Conservation (phyloP, 1,140 invertebrate species). For the Drosophila virilis region DNA sequence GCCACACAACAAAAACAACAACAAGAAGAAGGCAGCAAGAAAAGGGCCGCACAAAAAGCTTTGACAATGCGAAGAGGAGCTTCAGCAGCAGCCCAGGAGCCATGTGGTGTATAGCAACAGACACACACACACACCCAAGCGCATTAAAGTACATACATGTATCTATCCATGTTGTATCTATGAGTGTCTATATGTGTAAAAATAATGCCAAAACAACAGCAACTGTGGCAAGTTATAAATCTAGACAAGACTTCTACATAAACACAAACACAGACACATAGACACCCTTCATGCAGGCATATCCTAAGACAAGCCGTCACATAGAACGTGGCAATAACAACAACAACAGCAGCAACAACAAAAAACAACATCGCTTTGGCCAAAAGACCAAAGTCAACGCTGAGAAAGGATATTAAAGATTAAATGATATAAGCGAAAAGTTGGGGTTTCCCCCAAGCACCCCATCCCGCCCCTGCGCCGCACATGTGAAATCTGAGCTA, state of each 20-base stretch:
- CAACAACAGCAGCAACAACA: constrained; percentile 41
- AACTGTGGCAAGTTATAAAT: constrained; percentile 77
- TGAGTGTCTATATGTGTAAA: constrained; percentile 41
- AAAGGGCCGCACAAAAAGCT: constrained; percentile 34
- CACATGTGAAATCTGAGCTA: constrained; percentile 69
- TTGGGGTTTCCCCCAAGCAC: constrained; percentile 37
- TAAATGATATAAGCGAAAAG: constrained; percentile 79
- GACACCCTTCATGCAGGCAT: constrained; percentile 25
- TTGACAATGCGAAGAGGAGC: constrained; percentile 65
- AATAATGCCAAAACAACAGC: constrained; percentile 52
- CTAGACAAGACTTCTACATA: constrained; percentile 62
- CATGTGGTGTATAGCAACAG: constrained; percentile 49
- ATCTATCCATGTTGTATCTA: constrained; percentile 33
- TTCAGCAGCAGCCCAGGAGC: constrained; percentile 54
- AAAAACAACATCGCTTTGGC: constrained; percentile 17
- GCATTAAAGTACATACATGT: constrained; percentile 11
- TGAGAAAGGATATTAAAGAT: constrained; percentile 81
- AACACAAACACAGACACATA: constrained; percentile 16
- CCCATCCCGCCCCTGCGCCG: constrained; percentile 16
- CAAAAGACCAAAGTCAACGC: constrained; percentile 77
- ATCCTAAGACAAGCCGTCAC: constrained; percentile 68
- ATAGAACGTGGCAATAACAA: constrained; percentile 58
- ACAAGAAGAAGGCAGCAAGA: constrained; percentile 29
- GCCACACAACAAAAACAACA: constrained; percentile 54
- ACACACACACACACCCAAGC: constrained; percentile 18